phyloP scores from a whole-genome alignment of 1,140 invertebrate genomes.

The Polypedilum pembai region DNA sequence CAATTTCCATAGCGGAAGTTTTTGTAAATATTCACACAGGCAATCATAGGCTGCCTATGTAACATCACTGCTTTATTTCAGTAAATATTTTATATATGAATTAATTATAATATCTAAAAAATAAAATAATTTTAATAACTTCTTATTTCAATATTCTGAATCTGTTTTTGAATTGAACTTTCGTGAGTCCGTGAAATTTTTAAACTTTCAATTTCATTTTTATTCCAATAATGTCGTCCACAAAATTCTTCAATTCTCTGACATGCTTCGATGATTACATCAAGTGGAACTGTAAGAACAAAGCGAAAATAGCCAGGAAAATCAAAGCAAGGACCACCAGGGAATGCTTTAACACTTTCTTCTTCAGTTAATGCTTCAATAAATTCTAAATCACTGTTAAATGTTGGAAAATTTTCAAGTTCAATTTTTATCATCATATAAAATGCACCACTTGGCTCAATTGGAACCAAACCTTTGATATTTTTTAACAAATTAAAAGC shows the following conservation, averaged over 20 bases:
- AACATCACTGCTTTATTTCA: no score
- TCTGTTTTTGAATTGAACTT: no score
- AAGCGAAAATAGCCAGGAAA: background rate
- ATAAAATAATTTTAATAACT: no score
- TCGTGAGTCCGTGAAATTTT: no score
- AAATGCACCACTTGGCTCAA: background rate
- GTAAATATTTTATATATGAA: no score
- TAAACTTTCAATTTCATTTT: background rate
- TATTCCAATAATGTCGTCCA: background rate
- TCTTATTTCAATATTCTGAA: no score
- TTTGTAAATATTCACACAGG: no score
- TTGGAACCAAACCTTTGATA: background rate
- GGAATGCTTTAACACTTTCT: slow-evolving; percentile 11
- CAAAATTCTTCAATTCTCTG: slow-evolving; percentile 20
- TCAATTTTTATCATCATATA: slow-evolving; percentile 6
- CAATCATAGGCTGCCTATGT: no score
- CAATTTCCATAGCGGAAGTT: no score
- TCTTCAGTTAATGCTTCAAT: background rate
- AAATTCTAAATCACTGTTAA: background rate
- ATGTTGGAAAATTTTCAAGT: background rate
- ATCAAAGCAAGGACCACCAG: background rate
- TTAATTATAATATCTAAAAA: no score
- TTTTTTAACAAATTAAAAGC: background rate
- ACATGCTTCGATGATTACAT: background rate
- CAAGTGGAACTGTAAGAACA: background rate